phyloP scores from a whole-genome alignment of 2,797 vertebrate species.

The Propithecus perrieri region DNA sequence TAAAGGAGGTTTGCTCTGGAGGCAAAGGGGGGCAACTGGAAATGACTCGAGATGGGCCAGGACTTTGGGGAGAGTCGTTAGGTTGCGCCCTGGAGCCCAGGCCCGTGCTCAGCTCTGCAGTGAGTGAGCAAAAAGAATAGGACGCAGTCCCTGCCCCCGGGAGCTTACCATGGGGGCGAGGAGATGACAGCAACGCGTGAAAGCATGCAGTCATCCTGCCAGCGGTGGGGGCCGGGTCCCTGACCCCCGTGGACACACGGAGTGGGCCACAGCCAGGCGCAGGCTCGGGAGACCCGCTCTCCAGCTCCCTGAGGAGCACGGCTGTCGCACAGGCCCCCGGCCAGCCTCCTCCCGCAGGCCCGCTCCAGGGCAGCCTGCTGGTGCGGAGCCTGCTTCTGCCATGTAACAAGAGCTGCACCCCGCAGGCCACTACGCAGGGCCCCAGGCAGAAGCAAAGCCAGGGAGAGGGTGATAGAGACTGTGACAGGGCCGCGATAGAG shows the following conservation, averaged over 20 bases:
- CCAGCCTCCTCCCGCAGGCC: conserved; percentile 44
- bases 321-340: not conserved
- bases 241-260: not conserved
- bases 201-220: not conserved
- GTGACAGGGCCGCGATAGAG: not conserved
- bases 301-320: not conserved
- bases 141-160: not conserved
- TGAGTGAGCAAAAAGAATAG: not conserved
- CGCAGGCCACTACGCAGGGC: not conserved
- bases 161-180: not conserved
- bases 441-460: not conserved
- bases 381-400: too few species aligned
- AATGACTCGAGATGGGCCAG: not conserved
- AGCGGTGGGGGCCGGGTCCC: not conserved
- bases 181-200: not conserved
- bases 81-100: not conserved
- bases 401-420: not conserved
- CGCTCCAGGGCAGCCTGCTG: not conserved
- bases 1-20: not conserved
- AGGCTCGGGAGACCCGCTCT: not conserved
- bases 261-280: not conserved
- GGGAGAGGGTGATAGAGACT: not conserved
- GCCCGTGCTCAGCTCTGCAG: not conserved
- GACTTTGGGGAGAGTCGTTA: not conserved
- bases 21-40: accelerated